Evolutionary conservation across 2,888 invertebrate genomes (phyloP), one percentile per base, ranked within the genome.

Genomic region (Platycnemis pennipes): DNA sequence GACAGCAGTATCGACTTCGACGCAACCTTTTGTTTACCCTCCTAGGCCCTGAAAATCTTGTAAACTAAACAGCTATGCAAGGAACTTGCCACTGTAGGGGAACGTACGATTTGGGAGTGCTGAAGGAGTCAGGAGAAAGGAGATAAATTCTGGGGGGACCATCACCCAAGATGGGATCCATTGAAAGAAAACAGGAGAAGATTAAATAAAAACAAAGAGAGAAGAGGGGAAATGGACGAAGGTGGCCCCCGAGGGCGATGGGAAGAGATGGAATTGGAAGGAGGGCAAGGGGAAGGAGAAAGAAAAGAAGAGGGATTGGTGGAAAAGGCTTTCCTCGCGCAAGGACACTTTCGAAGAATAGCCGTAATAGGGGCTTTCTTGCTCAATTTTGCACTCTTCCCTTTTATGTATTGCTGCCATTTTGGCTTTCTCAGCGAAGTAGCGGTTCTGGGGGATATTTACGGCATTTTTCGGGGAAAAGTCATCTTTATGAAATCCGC

Each of bases 201-300:
- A 77, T 77, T 77, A 77, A 37, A 77, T 77, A 77, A 77, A 77
- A 77, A 77, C 77, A 77, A 37, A 42, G 87, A 46, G 42, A 86
- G 37, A 44, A 86, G 86, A 44, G 2, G 44, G 42, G 87, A 19
- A 13, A 87, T 26, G 46, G 87, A 87, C n/a, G n/a, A 26, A 46
- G 87, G 45, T 2, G 1, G 87, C 45, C 44, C 26, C 8, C 7
- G 46, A 87, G 87, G 46, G 87, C 5, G 87, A 46, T n/a, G 1
- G 45, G n/a, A 0, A 7, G 42, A 42, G 44, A 5, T 5, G 86
- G 19, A 42, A 37, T 11, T 16, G 85, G 7, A 0, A 8, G 22
- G 2, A 22, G 4, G 16, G 44, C 16, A 42, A 86, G 42, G 44
- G 5, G 85, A 44, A 86, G 1, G 44, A 16, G 26, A 86, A n/a